Base-by-base conservation (phyloP, 2,888 invertebrate genomes). In the Morpho deidamia region DNA sequence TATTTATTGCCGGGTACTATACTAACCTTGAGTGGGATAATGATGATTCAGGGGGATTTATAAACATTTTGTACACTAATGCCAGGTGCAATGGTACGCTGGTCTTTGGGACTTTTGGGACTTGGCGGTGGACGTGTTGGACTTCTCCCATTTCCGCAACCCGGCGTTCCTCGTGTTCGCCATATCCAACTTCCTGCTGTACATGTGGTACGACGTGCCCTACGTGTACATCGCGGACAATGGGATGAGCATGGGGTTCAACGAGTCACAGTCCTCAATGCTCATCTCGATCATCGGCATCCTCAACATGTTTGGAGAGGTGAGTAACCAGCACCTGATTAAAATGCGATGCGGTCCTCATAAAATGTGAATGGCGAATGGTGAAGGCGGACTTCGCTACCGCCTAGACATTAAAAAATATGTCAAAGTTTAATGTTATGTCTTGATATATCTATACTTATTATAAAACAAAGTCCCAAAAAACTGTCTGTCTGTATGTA, bases 121-220 rank as follows among this genome's bases (percentile, higher is more conserved):
- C 71, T 82, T 96, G 23, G 81, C 93, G 0, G 92, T 93, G 39
- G 95, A 96, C 72, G 95, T 96, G 83, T 88, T 96, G 44, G 96
- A 96, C 79, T 93, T 96, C 74, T 94, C 95, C 0, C 94, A 95
- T 83, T 95, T 96, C 78, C 82, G 90, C 48, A 95, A 95, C 78
- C 91, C 91, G 14, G 92, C 91, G 62, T 96, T 95, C 83, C 83
- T 95, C 33, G 83, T 95, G 50, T 97, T 97, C 85, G 94, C 95
- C 23, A 76, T 97, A 12, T 97, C 97, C 56, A 97, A 97, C 86
- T 96, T 97, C 78, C 90, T 97, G 14, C 91, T 98, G 61, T 97
- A 97, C 89, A 94, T 95, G 69, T 97, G 97, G 95, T 95, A 95
- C 81, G 97, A 98, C 78, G 96, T 97, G 53, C 97, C 97, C 2